phyloP scores from a whole-genome alignment of 2,113 vertebrate genomes.

The Ellobius talpinus region DNA sequence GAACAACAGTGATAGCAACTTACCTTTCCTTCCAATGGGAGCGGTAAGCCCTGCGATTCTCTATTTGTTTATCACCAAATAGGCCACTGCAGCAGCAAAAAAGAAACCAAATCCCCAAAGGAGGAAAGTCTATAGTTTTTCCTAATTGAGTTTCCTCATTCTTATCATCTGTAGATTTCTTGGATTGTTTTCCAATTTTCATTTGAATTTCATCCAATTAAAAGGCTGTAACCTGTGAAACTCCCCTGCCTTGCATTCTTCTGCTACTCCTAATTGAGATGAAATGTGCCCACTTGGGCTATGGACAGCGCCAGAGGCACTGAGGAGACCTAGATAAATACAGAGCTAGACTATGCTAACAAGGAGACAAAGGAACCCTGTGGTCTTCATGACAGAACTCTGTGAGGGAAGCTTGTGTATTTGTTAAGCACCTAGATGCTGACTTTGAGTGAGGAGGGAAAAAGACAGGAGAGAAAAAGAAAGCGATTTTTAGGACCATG shows the following conservation, averaged over 20 bases:
- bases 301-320: slow-evolving; percentile 21
- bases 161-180: slow-evolving; percentile 83
- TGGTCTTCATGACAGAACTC: not conserved
- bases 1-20: slow-evolving; percentile 23
- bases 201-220: slow-evolving; percentile 86
- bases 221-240: slow-evolving; percentile 83
- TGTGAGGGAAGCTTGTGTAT: not conserved
- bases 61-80: slow-evolving; percentile 82
- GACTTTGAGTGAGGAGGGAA: not conserved
- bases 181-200: slow-evolving; percentile 87
- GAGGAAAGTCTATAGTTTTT: slow-evolving; percentile 46
- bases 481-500: not conserved
- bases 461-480: not conserved
- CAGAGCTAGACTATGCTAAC: slow-evolving; percentile 25
- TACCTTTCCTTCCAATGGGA: slow-evolving; percentile 61
- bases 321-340: slow-evolving; percentile 57
- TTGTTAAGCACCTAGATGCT: not conserved
- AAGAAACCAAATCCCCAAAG: slow-evolving; percentile 68
- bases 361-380: slow-evolving; percentile 41
- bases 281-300: slow-evolving; percentile 79
- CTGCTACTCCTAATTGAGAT: slow-evolving; percentile 84
- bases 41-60: slow-evolving; percentile 59
- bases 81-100: slow-evolving; percentile 64
- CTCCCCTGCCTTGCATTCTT: slow-evolving; percentile 79
- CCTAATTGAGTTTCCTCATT: slow-evolving; percentile 83